Conservation (phyloP, 1,140 invertebrate genomes). For the Manduca sexta region DNA sequence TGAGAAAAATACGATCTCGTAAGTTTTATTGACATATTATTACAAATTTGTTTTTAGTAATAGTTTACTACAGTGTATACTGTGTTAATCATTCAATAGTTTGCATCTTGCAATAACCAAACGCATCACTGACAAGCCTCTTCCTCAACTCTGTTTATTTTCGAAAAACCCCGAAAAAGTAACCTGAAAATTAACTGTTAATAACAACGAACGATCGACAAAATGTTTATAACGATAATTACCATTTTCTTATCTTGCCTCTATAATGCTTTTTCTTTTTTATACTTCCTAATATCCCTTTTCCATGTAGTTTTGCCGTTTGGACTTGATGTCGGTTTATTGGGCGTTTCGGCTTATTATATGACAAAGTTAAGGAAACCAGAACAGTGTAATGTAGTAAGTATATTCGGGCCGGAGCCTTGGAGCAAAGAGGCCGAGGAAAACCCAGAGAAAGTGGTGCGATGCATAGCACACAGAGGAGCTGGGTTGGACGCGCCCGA, state of each 20-base stretch:
- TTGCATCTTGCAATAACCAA: constrained; percentile 8
- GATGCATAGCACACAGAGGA: constrained; percentile 79
- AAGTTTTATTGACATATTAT: too few species aligned
- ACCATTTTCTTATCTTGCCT: constrained; percentile 33
- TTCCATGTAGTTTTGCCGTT: constrained; percentile 54
- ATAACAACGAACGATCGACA: constrained; percentile 42
- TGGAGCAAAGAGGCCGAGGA: constrained; percentile 36
- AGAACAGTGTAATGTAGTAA: constrained; percentile 35
- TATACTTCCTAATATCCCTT: constrained; percentile 40
- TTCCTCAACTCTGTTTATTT: constrained; percentile 44
- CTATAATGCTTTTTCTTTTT: constrained; percentile 33
- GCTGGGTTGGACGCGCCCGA: constrained; percentile 83
- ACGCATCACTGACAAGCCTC: constrained; percentile 32
- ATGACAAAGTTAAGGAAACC: constrained; percentile 46
- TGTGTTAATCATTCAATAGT: too few species aligned
- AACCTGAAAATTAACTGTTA: constrained; percentile 19
- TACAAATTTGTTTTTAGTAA: too few species aligned
- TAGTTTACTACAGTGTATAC: too few species aligned
- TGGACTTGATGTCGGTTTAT: constrained; percentile 49
- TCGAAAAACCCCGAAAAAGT: constrained; percentile 41
- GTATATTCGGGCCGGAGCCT: constrained; percentile 53
- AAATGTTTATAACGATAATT: constrained; percentile 47
- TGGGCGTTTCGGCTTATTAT: constrained; percentile 50
- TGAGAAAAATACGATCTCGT: too few species aligned
- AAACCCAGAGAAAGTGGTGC: constrained; percentile 45